These are phyloP conservation scores for Allobates femoralis DNA, from an alignment of 2,797 vertebrate species.

Conservation along the genomic window DNA sequence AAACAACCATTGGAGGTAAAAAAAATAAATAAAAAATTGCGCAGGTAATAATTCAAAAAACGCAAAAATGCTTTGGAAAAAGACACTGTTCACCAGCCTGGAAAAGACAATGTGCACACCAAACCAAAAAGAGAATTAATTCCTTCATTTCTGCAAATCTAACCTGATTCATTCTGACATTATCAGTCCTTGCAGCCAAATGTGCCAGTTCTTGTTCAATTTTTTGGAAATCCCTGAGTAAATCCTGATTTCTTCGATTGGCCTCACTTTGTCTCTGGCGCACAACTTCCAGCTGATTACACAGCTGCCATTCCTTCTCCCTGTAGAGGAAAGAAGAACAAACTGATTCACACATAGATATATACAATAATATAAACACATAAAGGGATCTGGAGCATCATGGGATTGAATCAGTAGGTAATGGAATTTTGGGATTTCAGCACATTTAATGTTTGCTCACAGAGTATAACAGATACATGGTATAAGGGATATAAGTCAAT, in stretches of 20 bases:
- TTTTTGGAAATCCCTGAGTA: slow-evolving; percentile 34
- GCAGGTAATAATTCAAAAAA: too few relatives aligned
- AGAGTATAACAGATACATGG: too few relatives aligned
- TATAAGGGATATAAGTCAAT: too few relatives aligned
- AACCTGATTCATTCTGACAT: slow-evolving; percentile 43
- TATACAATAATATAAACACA: not conserved
- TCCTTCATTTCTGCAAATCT: not conserved
- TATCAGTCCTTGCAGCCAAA: slow-evolving; percentile 18
- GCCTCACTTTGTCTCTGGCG: slow-evolving; percentile 31
- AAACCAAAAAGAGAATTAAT: not conserved
- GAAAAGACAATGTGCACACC: too few relatives aligned
- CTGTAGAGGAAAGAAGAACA: not conserved
- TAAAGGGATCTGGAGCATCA: too few relatives aligned
- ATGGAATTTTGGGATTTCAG: too few relatives aligned
- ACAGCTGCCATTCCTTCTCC: slow-evolving; percentile 21
- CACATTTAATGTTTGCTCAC: too few relatives aligned
- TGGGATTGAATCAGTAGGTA: too few relatives aligned
- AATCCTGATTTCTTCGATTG: slow-evolving; percentile 25
- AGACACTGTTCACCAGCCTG: too few relatives aligned
- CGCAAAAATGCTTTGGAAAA: too few relatives aligned
- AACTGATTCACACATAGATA: not conserved
- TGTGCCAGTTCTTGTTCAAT: slow-evolving; percentile 33
- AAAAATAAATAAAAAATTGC: too few relatives aligned
- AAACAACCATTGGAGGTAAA: too few relatives aligned
- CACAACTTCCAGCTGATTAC: slow-evolving; percentile 10